Percentiles rank a stretch among this genome's conserved stretches.
phyloP scores from a whole-genome alignment of 2,888 invertebrate genomes.

The Cephus spinipes region DNA sequence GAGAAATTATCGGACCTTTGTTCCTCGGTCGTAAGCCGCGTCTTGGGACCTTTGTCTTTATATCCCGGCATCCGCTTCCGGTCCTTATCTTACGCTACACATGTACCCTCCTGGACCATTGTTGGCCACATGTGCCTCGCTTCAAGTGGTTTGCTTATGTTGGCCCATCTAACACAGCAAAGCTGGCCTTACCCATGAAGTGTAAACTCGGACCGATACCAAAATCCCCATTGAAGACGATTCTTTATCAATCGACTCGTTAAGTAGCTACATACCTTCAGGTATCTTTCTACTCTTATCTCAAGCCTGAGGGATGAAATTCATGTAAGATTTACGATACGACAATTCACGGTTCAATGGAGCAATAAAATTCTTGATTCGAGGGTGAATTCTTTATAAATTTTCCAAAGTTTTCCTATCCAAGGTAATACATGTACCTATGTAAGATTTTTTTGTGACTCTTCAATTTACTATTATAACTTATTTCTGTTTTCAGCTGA shows the following conservation, averaged over 20 bases:
- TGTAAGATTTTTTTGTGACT: not conserved
- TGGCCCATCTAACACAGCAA: slow-evolving; percentile 48
- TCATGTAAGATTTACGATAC: slow-evolving; percentile 37
- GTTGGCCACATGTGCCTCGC: slow-evolving; percentile 54
- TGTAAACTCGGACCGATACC: not conserved
- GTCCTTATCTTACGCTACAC: slow-evolving; percentile 57
- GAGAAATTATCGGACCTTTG: slow-evolving; percentile 32
- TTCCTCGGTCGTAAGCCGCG: slow-evolving; percentile 24
- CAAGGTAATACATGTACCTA: not conserved
- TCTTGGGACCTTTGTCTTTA: slow-evolving; percentile 44
- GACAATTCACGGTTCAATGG: slow-evolving; percentile 37
- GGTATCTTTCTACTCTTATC: not conserved
- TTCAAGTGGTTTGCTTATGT: slow-evolving; percentile 50
- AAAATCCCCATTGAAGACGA: not conserved
- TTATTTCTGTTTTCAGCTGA: not conserved
- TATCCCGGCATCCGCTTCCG: slow-evolving; percentile 57
- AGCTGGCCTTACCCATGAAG: slow-evolving; percentile 12
- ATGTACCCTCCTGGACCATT: slow-evolving; percentile 43
- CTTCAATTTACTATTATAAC: not conserved
- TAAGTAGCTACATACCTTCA: not conserved
- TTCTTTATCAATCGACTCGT: not conserved
- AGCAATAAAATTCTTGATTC: slow-evolving; percentile 28
- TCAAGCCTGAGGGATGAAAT: not conserved
- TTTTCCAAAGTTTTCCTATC: not conserved
- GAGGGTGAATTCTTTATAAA: not conserved